Percentiles rank a stretch among this genome's conserved stretches.
phyloP scores from a whole-genome alignment of 2,888 invertebrate genomes.

The Meganola albula region DNA sequence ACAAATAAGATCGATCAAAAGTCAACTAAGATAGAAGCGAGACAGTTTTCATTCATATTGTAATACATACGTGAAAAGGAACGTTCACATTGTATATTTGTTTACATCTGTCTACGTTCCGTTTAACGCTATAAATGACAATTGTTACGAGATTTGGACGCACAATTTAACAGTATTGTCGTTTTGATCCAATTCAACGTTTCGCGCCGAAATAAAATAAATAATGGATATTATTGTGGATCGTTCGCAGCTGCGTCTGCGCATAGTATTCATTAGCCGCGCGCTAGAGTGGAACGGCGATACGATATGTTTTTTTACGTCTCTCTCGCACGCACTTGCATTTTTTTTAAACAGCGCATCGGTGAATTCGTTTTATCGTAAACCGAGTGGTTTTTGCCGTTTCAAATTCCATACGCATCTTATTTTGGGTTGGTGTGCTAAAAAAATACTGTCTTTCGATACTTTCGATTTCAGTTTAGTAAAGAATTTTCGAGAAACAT shows the following conservation, averaged over 20 bases:
- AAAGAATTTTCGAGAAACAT: conserved; percentile 30
- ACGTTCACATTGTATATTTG: conserved; percentile 55
- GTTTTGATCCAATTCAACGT: conserved; percentile 68
- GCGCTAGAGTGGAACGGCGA: conserved; percentile 74
- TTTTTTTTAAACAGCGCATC: conserved; percentile 71
- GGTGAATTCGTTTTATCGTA: conserved; percentile 74
- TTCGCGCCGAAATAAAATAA: conserved; percentile 75
- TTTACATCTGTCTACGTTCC: conserved; percentile 71
- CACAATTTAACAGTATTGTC: conserved; percentile 75
- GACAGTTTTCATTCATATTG: conserved; percentile 32
- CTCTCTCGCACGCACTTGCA: conserved; percentile 70
- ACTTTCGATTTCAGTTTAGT: conserved; percentile 32
- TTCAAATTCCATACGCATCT: conserved; percentile 69
- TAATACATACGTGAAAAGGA: conserved; percentile 34
- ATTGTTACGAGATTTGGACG: conserved; percentile 73
- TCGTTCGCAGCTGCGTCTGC: conserved; percentile 67
- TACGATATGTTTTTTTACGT: conserved; percentile 72
- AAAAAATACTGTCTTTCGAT: conserved; percentile 33
- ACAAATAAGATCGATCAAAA: conserved; percentile 26
- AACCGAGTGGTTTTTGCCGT: conserved; percentile 71
- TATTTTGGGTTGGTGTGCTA: conserved; percentile 56
- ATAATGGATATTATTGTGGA: conserved; percentile 74
- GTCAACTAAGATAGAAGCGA: conserved; percentile 23
- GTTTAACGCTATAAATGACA: conserved; percentile 57
- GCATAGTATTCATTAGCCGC: conserved; percentile 65